A percentile compares a stretch with the other conserved stretches of the same genome.
These are phyloP conservation scores for Colinus virginianus DNA, from an alignment of 2,113 vertebrate genomes.

Conservation along the genomic window DNA sequence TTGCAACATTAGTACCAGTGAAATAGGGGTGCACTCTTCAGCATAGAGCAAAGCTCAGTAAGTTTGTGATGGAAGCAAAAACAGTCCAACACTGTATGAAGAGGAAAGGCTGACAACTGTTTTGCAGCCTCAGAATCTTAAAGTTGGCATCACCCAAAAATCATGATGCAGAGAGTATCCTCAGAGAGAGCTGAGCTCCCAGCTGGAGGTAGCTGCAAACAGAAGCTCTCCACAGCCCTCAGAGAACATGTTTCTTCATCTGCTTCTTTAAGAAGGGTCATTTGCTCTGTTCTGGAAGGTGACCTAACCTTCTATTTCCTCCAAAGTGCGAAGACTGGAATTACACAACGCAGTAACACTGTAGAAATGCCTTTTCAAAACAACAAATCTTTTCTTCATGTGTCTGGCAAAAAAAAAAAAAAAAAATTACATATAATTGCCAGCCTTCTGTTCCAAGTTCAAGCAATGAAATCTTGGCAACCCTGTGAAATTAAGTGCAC, in stretches of 20 bases:
- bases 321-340: neutral
- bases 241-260: neutral
- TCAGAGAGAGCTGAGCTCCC: neutral
- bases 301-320: neutral
- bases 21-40: neutral
- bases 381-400: neutral
- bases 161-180: neutral
- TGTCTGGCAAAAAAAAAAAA: neutral
- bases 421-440: neutral
- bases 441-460: neutral
- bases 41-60: neutral
- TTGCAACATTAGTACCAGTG: neutral
- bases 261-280: neutral
- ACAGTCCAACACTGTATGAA: neutral
- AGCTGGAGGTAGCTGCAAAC: neutral
- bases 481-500: neutral
- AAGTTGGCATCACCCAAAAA: neutral
- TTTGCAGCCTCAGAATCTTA: neutral
- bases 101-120: neutral
- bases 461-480: neutral
- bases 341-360: neutral
- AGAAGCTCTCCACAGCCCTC: neutral
- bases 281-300: neutral
- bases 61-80: conserved; percentile 4
- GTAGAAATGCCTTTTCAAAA: neutral